Base-by-base conservation (phyloP, 2,797 vertebrate genomes). In the Anguilla marmorata region DNA sequence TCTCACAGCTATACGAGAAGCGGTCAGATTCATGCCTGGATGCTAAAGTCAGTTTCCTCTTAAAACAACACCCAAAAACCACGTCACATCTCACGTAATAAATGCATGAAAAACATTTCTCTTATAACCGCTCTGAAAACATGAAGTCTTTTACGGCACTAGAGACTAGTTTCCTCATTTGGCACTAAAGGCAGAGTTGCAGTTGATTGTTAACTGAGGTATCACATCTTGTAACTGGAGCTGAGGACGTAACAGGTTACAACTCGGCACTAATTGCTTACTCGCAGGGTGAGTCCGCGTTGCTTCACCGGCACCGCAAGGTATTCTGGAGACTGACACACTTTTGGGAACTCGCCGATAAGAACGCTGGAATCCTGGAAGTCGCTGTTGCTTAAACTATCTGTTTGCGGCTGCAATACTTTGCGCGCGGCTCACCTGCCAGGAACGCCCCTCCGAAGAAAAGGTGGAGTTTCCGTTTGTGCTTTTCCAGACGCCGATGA, bases 341-440 rank as follows among this genome's bases (percentile, higher is more conserved):
- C 11, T 14, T 37, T 33, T 7, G n/a, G 63, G 63, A 58, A 37
- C 14, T 19, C 56, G 27, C 14, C 24, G 30, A 33, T 45, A 84
- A 41, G 45, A 92, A 91, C 48, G 16, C 63, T 14, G n/a, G 50
- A 74, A 7, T 69, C 9, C 63, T 27, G 24, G n/a, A 27, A 69
- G 63, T 69, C 9, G 63, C 56, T 58, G 14, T 58, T 19, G 56
- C 16, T 58, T 69, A 11, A 69, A 69, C 80, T 84, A 19, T 41
- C 19, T 74, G 50, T 33, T 19, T 58, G 50, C 69, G 27, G 30
- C 80, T 8, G 45, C 21, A 45, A 79, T 6, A 79, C 33, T 79
- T 37, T 79, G 37, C 1, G 3, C 74, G 1, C 0, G 19, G 66
- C 84, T 86, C 79, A 94, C 94, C 94, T 92, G 92, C 89, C 86